These are phyloP conservation scores for Rhagium mordax DNA, from an alignment of 2,888 invertebrate species.

Conservation along the genomic window DNA sequence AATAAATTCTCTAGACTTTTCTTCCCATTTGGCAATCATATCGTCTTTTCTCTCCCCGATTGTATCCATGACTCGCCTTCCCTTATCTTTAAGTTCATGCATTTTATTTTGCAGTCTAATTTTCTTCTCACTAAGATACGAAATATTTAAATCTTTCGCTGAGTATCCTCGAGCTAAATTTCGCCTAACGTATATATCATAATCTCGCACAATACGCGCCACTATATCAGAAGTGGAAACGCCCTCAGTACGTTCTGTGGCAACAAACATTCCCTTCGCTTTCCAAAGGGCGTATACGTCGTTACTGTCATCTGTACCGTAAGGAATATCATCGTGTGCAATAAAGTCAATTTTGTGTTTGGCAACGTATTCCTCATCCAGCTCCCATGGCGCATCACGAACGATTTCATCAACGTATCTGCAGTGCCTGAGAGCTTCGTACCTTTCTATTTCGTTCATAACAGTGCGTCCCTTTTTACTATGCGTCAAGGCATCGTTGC, in stretches of 20 bases:
- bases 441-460: slow-evolving; percentile 96
- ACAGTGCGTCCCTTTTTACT: slow-evolving; percentile 95
- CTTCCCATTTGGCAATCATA: slow-evolving; percentile 97
- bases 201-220: slow-evolving; percentile 97
- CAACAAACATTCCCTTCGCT: slow-evolving; percentile 95
- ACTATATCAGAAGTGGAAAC: slow-evolving; percentile 99
- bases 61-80: slow-evolving; percentile 86
- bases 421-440: slow-evolving; percentile 98
- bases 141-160: slow-evolving; percentile 98
- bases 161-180: slow-evolving; percentile 98
- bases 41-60: slow-evolving; percentile 91
- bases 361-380: slow-evolving; percentile 90
- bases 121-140: slow-evolving; percentile 97
- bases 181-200: slow-evolving; percentile 97
- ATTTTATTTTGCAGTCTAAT: slow-evolving; percentile 97
- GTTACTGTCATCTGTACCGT: slow-evolving; percentile 86
- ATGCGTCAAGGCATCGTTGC: slow-evolving; percentile 93
- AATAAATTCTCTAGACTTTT: slow-evolving; percentile 97
- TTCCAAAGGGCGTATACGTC: slow-evolving; percentile 94
- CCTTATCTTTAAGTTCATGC: slow-evolving; percentile 95
- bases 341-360: slow-evolving; percentile 99
- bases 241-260: slow-evolving; percentile 93
- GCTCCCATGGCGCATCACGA: slow-evolving; percentile 95
- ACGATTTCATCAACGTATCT: slow-evolving; percentile 98
- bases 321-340: slow-evolving; percentile 98